Evolutionary conservation across 2,113 vertebrate genomes (phyloP), one percentile per base, ranked within the genome.

Genomic region (Entomyzon cyanotis): DNA sequence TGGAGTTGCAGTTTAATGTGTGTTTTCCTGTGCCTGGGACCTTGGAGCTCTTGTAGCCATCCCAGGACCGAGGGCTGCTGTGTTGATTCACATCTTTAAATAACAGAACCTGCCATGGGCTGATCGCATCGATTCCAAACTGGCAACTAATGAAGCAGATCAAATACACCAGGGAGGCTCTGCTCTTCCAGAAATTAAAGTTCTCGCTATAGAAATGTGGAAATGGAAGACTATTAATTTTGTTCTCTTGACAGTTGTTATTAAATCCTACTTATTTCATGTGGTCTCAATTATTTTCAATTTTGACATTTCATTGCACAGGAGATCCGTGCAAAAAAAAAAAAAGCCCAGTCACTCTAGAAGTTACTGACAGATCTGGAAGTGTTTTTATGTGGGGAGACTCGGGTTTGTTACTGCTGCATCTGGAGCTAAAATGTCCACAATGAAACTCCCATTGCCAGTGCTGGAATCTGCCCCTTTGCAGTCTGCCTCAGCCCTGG

Each of bases 111-210:
- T 2, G 8, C 67, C 39, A 18, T 10, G 31, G 78, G 56, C 64
- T 75, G 64, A n/a, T 67, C 8, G 42, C 42, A 46, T 91, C 1
- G 31, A 64, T 90, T 84, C 83, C 83, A 78, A 89, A 78, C 58
- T 56, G 77, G 58, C 83, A 81, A n/a, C 69, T 93, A 46, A 64
- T 44, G 80, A 89, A 75, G 80, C 86, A 28, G 71, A 77, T 93
- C 47, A 49, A 20, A 81, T 74, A 55, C 90, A 81, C 55, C 71
- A 39, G 85, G 68, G 90, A 93, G 87, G 68, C 42, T 67, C 47
- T 33, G 30, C 86, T 75, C 80, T 90, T 95, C 76, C 84, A 92
- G 90, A 94, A 96, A 67, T 94, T 86, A 60, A 92, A 69, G 44
- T 60, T 96, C 91, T 92, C 0, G 4, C 89, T 84, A 60, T 16